Conservation (phyloP, 2,797 vertebrate genomes). For the Sebastes nivosus region DNA sequence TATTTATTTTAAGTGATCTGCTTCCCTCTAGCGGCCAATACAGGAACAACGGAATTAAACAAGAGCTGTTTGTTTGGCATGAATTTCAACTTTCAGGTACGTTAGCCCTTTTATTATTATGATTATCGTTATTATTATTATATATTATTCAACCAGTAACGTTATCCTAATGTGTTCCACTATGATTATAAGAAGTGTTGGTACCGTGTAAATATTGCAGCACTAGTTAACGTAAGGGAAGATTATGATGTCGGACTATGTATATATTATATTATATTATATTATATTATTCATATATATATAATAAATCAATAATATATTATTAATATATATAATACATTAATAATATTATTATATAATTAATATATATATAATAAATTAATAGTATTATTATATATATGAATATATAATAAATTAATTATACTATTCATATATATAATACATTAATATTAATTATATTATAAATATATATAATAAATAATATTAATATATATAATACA, state of each 20-base stretch:
- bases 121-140: too few relatives aligned
- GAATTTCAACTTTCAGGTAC: not conserved
- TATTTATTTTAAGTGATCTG: not conserved
- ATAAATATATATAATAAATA: too few relatives aligned
- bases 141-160: not conserved
- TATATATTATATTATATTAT: not conserved
- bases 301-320: too few relatives aligned
- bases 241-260: not conserved
- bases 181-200: not conserved
- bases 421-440: too few relatives aligned
- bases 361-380: too few relatives aligned
- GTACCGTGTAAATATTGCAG: not conserved
- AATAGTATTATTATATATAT: too few relatives aligned
- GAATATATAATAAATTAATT: too few relatives aligned
- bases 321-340: too few relatives aligned
- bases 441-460: fast-evolving
- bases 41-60: not conserved
- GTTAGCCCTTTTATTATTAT: not conserved
- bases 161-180: not conserved
- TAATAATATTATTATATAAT: too few relatives aligned
- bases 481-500: too few relatives aligned
- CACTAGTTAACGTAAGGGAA: not conserved
- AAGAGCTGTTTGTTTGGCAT: not conserved
- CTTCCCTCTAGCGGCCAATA: constrained; percentile 37
- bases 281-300: too few relatives aligned